A percentile compares a stretch with the other conserved stretches of the same genome.
Conservation (phyloP, 1,140 invertebrate species). For the Temnothorax nylanderi region DNA sequence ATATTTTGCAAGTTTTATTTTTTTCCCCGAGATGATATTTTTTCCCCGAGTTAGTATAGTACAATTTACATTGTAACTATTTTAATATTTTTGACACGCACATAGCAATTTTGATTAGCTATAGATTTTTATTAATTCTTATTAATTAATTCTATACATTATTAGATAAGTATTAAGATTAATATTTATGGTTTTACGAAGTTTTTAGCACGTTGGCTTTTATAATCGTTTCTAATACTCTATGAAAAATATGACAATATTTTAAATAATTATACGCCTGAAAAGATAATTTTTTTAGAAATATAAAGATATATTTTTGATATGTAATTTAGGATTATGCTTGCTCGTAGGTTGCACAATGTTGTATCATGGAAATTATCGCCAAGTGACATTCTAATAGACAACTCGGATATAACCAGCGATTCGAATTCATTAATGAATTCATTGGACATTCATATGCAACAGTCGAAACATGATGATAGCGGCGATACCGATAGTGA, state of each 20-base stretch:
- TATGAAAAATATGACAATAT: not conserved
- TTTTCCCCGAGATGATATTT: not conserved
- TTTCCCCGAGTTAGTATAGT: not conserved
- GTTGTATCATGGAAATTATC: slow-evolving; percentile 79
- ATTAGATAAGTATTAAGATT: not conserved
- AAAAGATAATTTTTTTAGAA: not conserved
- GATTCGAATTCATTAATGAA: slow-evolving; percentile 16
- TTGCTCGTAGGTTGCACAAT: slow-evolving; percentile 78
- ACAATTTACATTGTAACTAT: not conserved
- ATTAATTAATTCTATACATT: slow-evolving; percentile 1
- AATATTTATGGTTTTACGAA: slow-evolving; percentile 45
- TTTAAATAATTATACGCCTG: not conserved
- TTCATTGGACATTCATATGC: slow-evolving; percentile 30
- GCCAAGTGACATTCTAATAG: slow-evolving; percentile 79
- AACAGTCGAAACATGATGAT: slow-evolving; percentile 76
- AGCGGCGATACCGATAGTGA: slow-evolving; percentile 84
- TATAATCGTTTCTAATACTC: not conserved
- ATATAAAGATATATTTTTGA: not conserved
- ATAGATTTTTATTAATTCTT: slow-evolving; percentile 9
- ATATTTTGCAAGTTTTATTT: slow-evolving; percentile 17
- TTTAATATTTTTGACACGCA: not conserved
- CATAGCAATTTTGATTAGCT: slow-evolving; percentile 18
- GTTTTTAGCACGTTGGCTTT: slow-evolving; percentile 14
- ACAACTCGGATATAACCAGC: slow-evolving; percentile 73
- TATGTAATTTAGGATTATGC: not conserved